Conservation (phyloP, 2,888 invertebrate genomes). For the Platycheirus albimanus region DNA sequence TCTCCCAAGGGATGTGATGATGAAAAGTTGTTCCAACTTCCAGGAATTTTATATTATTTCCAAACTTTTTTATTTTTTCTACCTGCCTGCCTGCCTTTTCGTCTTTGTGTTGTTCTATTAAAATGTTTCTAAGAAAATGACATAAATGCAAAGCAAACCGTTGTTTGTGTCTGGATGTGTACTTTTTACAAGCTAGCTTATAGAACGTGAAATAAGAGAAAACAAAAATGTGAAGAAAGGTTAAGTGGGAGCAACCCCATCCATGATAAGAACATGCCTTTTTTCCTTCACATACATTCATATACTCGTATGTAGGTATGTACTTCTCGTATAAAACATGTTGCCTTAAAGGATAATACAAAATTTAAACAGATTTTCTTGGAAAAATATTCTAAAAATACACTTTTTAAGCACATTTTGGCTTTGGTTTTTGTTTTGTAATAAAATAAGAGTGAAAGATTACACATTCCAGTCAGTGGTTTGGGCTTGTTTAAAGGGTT, state of each 20-base stretch:
- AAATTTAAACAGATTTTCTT: neutral
- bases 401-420: neutral
- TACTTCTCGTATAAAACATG: neutral
- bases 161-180: no score
- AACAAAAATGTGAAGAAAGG: neutral
- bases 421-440: no score
- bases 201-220: neutral
- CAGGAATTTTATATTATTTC: neutral
- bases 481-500: no score
- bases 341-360: neutral
- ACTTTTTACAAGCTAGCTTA: no score
- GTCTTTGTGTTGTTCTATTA: neutral
- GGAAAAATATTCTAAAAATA: neutral
- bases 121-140: neutral
- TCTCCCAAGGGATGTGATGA: conserved; percentile 3
- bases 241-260: neutral
- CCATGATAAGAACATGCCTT: no score
- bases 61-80: no score
- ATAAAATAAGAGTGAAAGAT: no score
- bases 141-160: neutral
- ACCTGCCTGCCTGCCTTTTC: conserved; percentile 1
- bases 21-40: neutral
- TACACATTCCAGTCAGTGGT: no score
- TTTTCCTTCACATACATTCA: no score
- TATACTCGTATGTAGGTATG: no score